Percentiles rank a stretch among this genome's conserved stretches.
Evolutionary conservation across 23 tunicate species (phyloP).

Genomic region (Styela clava): DNA sequence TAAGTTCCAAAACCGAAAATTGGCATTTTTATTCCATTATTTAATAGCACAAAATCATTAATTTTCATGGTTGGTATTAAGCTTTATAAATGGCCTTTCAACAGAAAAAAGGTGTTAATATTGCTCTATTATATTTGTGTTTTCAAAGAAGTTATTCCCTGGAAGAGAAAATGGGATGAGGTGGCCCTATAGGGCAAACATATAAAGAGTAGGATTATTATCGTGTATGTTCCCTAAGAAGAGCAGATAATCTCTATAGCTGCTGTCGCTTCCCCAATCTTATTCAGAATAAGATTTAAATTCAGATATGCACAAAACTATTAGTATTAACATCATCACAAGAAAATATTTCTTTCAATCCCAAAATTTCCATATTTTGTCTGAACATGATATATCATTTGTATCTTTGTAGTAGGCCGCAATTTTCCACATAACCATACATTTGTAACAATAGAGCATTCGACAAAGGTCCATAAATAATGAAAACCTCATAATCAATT

Average conservation of each 20-base stretch:
- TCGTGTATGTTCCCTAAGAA: too few species aligned
- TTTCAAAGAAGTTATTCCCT: too few species aligned
- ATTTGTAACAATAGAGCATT: constrained; percentile 65
- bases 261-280: constrained; percentile 21
- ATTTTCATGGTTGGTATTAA: neutral
- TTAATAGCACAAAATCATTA: constrained; percentile 14
- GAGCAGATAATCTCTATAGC: too few species aligned
- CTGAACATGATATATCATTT: constrained; percentile 19
- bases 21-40: constrained; percentile 43
- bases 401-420: constrained; percentile 15
- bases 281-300: constrained; percentile 6
- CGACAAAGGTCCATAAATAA: constrained; percentile 70
- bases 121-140: too few species aligned
- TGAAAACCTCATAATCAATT: constrained; percentile 50
- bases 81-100: too few species aligned
- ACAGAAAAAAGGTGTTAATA: too few species aligned
- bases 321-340: constrained; percentile 24
- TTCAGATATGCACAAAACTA: constrained; percentile 40
- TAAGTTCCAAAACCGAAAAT: constrained; percentile 55
- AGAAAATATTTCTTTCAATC: constrained; percentile 34
- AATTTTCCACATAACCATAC: constrained; percentile 83
- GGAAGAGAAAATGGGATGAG: too few species aligned
- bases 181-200: too few species aligned
- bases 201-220: too few species aligned
- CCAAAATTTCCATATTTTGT: constrained; percentile 39